Evolutionary conservation across 2,888 invertebrate genomes (phyloP), one percentile per base, ranked within the genome.

Genomic region (Microctonus hyperodae): DNA sequence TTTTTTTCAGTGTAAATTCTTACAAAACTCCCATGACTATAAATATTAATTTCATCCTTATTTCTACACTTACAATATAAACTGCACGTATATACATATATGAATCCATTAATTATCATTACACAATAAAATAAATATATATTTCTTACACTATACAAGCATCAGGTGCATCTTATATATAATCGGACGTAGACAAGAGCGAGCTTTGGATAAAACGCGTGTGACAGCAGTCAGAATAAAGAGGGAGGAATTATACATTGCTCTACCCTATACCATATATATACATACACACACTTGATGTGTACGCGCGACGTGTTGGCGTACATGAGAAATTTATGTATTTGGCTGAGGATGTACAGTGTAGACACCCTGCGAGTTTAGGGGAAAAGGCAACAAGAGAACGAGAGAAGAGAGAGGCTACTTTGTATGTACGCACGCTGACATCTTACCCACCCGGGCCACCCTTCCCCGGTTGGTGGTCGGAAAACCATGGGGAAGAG

Each of bases 391-490:
- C 48, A 20, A 58, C 62, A 61, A 65, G 37, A 63, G 65, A 60
- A 57, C 48, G 50, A 55, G 58, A 55, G 53, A 48, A 67, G 70
- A 72, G 67, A 72, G 74, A 76, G 80, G 81, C 82, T 83, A 82
- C 82, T 83, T 83, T 83, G 82, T 83, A 82, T 83, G 83, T 82
- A 83, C 83, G 81, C 83, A 83, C 76, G 81, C 82, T 79, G 80
- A 80, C 81, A 82, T 82, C 82, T 82, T 82, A 82, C 78, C 81
- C 80, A 79, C 75, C 69, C 71, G 72, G 75, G 73, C 76, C 75
- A 74, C 79, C 78, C 76, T 74, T 73, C 74, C n/a, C 76, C 65
- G 70, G 73, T 71, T 72, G 73, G 74, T 74, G 72, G 75, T 75
- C 73, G 75, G 73, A 59, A 58, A 53, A 64, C 59, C 16, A 37